Conservation (phyloP, 2,888 invertebrate species). For the Sphecodes monilicornis region DNA sequence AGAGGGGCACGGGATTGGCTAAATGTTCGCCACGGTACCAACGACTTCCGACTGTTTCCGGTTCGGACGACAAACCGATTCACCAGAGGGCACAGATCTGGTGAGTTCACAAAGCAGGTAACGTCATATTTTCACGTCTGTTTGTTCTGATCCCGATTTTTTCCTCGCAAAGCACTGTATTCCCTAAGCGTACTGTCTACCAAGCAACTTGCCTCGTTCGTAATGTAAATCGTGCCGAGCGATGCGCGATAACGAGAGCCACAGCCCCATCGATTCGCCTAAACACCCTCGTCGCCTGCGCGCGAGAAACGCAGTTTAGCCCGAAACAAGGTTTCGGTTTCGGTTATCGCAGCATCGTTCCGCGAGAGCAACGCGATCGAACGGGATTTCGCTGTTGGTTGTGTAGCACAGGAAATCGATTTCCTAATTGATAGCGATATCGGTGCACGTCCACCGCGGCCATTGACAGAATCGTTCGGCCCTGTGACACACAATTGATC, state of each 20-base stretch:
- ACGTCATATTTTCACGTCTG: conserved; percentile 48
- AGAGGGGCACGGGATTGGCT: conserved; percentile 68
- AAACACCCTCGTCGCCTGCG: background rate
- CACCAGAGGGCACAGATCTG: conserved; percentile 48
- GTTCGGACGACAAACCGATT: conserved; percentile 63
- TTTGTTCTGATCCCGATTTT: conserved; percentile 30
- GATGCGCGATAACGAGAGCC: background rate
- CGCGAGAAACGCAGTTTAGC: background rate
- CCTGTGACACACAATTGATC: conserved; percentile 56
- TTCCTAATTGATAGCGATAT: conserved; percentile 21
- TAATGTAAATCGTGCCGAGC: background rate
- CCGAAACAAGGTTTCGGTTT: background rate
- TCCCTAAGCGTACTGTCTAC: conserved; percentile 34
- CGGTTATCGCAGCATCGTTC: background rate
- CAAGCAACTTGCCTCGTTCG: conserved; percentile 1
- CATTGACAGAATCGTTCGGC: conserved; percentile 29
- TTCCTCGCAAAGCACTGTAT: conserved; percentile 25
- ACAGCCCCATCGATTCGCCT: background rate
- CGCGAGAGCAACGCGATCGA: conserved; percentile 33
- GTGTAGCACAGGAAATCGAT: conserved; percentile 60
- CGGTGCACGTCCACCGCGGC: background rate
- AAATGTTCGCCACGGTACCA: conserved; percentile 65
- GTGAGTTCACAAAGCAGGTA: conserved; percentile 68
- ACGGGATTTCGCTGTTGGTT: conserved; percentile 36
- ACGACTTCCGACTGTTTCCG: conserved; percentile 67